Conservation (phyloP, 53 echinoderm and acorn worm species). For the Luidia sarsii region DNA sequence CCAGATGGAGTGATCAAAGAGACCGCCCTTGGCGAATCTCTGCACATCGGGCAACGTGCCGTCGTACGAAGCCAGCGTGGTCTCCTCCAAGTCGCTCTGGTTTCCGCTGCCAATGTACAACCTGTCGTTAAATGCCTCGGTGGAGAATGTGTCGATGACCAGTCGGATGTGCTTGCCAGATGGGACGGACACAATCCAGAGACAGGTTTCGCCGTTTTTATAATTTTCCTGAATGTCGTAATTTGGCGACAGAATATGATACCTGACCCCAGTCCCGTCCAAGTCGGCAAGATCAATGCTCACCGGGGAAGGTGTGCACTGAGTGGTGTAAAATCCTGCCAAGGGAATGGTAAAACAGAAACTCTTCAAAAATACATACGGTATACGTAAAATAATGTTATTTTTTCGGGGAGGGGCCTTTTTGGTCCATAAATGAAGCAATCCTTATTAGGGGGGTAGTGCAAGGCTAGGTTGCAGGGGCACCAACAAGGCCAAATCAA, state of each 20-base stretch:
- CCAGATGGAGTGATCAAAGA: slow-evolving; percentile 14
- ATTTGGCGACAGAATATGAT: background rate
- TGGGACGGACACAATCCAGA: background rate
- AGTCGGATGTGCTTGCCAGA: slow-evolving; percentile 4
- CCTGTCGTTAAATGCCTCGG: background rate
- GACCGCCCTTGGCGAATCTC: background rate
- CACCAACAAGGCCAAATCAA: too few species aligned
- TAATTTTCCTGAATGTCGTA: background rate
- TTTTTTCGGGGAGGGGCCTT: too few species aligned
- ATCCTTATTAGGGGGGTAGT: too few species aligned
- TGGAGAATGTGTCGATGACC: background rate
- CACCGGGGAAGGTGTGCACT: background rate
- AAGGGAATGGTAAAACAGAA: background rate
- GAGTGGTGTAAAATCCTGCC: background rate
- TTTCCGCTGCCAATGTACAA: background rate
- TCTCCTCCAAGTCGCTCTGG: too few species aligned
- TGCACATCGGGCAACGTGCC: background rate
- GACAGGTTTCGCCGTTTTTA: background rate
- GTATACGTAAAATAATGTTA: too few species aligned
- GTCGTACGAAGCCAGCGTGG: background rate
- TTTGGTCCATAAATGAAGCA: too few species aligned
- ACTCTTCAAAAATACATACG: background rate
- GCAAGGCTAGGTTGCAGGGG: too few species aligned
- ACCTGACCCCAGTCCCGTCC: background rate
- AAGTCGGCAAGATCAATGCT: background rate